These are phyloP conservation scores for Craseonycteris thonglongyai DNA, from an alignment of 2,113 vertebrate genomes.

Conservation along the genomic window DNA sequence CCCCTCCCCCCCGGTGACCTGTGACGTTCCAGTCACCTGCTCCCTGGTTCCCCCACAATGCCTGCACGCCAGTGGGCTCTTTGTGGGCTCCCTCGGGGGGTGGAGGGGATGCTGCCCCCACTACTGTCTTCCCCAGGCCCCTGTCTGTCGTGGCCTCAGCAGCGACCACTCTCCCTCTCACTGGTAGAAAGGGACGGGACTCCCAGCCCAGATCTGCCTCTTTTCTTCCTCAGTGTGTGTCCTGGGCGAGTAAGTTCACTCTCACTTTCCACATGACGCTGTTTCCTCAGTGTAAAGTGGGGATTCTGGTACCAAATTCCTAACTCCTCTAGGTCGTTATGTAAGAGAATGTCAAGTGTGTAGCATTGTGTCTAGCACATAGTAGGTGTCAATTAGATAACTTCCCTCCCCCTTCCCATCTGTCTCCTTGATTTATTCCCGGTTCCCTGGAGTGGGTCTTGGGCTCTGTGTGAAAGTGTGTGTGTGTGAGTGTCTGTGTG, in stretches of 20 bases:
- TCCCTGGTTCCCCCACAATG: background rate
- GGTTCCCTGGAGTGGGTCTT: background rate
- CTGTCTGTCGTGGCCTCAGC: background rate
- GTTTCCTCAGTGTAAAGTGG: background rate
- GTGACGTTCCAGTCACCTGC: background rate
- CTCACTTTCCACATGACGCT: background rate
- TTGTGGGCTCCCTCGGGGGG: background rate
- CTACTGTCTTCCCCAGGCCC: background rate
- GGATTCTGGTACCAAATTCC: background rate
- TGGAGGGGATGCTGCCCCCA: background rate
- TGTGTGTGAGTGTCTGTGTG: no score
- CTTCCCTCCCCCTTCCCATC: background rate
- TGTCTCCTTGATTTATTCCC: background rate
- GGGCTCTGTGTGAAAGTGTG: background rate
- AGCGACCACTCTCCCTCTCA: background rate
- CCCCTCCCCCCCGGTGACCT: fast-evolving
- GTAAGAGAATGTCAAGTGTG: background rate
- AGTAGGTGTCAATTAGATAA: background rate
- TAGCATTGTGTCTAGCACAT: background rate
- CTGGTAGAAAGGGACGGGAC: background rate
- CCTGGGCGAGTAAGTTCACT: background rate
- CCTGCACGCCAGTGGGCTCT: background rate
- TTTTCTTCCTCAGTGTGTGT: background rate
- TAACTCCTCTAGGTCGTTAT: background rate
- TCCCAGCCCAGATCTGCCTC: background rate